Evolutionary conservation across 2,113 vertebrate genomes (phyloP).

Genomic region (Gasterosteus nipponicus): DNA sequence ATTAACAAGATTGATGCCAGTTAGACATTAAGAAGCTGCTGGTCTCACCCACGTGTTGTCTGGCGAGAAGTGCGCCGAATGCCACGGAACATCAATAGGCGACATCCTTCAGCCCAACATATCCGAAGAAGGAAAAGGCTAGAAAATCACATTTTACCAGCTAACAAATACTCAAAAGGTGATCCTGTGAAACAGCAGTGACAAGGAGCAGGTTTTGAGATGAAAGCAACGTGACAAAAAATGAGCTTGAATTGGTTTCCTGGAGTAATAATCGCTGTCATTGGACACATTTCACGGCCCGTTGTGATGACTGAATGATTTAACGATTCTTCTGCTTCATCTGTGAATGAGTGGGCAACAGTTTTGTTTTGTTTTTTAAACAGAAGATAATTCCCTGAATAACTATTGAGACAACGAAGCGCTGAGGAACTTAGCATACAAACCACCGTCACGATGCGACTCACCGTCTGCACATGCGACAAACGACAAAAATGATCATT

Average conservation of each 20-base stretch:
- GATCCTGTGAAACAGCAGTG: constrained; percentile 23
- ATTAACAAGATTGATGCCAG: constrained; percentile 43
- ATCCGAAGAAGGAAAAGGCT: neutral
- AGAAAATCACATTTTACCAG: constrained; percentile 13
- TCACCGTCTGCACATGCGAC: neutral
- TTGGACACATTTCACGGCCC: constrained; percentile 16
- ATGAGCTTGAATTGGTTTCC: constrained; percentile 38
- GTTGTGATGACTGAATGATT: constrained; percentile 54
- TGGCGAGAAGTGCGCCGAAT: constrained; percentile 28
- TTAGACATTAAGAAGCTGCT: constrained; percentile 36
- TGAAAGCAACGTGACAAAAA: constrained; percentile 29
- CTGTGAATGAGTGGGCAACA: constrained; percentile 15
- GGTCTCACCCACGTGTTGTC: constrained; percentile 33
- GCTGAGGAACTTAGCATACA: neutral
- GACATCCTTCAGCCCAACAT: neutral
- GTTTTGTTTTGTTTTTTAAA: neutral
- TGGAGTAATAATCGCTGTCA: constrained; percentile 33
- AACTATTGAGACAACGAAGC: constrained; percentile 11
- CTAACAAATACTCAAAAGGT: constrained; percentile 18
- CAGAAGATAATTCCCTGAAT: constrained; percentile 5
- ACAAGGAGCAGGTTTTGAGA: constrained; percentile 26
- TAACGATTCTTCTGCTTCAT: constrained; percentile 33
- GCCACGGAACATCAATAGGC: constrained; percentile 14
- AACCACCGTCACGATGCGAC: constrained; percentile 18
- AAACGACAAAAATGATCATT: constrained; percentile 4